phyloP scores from a whole-genome alignment of 2,797 vertebrate genomes.

The Prunella strophiata region DNA sequence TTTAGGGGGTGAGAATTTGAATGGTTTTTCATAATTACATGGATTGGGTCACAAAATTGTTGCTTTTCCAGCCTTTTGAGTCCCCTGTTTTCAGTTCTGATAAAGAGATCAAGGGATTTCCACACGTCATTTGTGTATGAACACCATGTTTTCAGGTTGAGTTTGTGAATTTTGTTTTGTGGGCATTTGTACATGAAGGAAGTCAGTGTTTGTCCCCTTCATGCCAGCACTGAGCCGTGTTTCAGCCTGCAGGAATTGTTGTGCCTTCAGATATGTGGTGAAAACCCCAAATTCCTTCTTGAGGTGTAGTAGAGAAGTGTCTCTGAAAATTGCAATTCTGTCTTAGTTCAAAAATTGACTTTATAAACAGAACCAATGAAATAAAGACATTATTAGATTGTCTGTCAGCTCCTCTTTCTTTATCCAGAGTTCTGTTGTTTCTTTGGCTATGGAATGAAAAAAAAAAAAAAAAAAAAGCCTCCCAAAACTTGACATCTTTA shows the following conservation, averaged over 20 bases:
- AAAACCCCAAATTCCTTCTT: neutral
- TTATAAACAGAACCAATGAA: neutral
- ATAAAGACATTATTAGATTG: neutral
- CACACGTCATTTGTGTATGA: accelerated
- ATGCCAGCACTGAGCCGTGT: neutral
- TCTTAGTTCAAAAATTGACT: neutral
- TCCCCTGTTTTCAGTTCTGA: neutral
- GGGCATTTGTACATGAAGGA: neutral
- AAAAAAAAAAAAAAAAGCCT: neutral
- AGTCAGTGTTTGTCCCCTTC: neutral
- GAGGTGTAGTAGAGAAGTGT: neutral
- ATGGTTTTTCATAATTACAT: neutral
- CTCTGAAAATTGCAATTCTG: neutral
- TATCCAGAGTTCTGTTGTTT: neutral
- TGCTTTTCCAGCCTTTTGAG: neutral
- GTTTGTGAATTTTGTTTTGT: neutral
- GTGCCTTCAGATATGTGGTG: neutral
- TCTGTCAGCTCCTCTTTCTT: neutral
- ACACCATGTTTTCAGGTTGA: neutral
- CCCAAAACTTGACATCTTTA: neutral
- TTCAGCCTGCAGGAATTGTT: neutral
- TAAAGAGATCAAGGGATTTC: neutral
- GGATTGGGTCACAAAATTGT: accelerated
- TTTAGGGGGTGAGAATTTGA: neutral
- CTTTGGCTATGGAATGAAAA: neutral